Evolutionary conservation across 2,797 vertebrate genomes (phyloP).

Genomic region (Paguma larvata): DNA sequence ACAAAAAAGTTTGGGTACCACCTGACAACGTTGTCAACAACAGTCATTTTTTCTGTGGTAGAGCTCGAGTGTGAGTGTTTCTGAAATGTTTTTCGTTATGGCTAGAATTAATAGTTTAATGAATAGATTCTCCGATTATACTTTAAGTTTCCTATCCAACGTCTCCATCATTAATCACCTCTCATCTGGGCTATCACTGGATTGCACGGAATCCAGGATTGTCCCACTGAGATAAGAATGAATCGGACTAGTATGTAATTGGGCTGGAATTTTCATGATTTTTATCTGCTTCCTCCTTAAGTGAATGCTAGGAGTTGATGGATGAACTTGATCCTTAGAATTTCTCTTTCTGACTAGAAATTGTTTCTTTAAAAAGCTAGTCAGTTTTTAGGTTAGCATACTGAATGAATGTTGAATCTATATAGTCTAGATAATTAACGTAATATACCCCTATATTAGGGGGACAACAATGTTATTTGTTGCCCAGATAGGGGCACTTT

Average conservation of each 20-base stretch:
- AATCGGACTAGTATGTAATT: not conserved
- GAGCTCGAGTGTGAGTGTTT: not conserved
- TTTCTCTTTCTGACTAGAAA: not conserved
- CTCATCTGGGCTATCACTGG: not conserved
- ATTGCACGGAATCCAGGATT: not conserved
- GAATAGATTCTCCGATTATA: not conserved
- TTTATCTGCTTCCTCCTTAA: not conserved
- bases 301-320: not conserved
- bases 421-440: not conserved
- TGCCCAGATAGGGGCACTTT: not conserved
- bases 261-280: not conserved
- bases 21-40: not conserved
- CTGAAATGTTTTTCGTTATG: not conserved
- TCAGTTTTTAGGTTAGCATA: not conserved
- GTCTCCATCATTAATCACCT: not conserved
- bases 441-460: not conserved
- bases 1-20: not conserved
- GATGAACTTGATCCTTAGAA: not conserved
- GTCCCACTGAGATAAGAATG: not conserved
- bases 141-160: not conserved
- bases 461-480: not conserved
- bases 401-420: not conserved
- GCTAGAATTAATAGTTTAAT: not conserved
- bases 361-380: conserved; percentile 27
- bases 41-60: not conserved